Evolutionary conservation across 2,113 vertebrate genomes (phyloP).

Genomic region (Furnarius figulus): DNA sequence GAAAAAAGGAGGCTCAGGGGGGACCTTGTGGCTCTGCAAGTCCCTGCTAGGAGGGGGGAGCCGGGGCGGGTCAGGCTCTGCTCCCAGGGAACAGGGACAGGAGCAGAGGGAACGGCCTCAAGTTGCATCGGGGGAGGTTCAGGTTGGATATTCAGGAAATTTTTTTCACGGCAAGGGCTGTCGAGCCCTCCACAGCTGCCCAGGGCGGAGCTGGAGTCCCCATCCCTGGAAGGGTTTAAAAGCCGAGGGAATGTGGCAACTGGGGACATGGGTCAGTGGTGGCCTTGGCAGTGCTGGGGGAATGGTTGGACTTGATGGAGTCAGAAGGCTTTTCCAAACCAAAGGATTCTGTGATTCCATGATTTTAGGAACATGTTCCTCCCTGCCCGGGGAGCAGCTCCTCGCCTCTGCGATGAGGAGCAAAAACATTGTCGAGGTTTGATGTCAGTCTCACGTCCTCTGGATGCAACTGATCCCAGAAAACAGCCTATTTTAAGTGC

Average conservation of each 20-base stretch:
- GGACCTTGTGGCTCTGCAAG: neutral
- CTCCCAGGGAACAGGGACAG: neutral
- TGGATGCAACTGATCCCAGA: neutral
- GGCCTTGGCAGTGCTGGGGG: neutral
- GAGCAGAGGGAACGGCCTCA: neutral
- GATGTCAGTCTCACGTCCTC: neutral
- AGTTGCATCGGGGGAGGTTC: neutral
- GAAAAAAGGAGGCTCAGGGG: neutral
- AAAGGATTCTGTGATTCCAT: accelerated
- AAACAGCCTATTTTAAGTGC: neutral
- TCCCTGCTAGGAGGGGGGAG: neutral
- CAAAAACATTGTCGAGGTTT: accelerated
- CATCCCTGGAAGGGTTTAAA: neutral
- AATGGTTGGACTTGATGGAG: accelerated
- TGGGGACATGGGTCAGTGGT: accelerated
- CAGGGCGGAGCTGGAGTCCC: neutral
- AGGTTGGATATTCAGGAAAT: neutral
- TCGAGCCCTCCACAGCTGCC: neutral
- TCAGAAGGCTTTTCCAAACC: neutral
- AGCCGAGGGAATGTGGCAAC: neutral
- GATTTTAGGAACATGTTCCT: neutral
- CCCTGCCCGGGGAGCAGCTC: neutral
- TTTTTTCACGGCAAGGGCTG: no score
- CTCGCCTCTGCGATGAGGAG: neutral
- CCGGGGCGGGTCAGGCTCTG: accelerated